Conservation (phyloP, 2,888 invertebrate species). For the Pilophorus perplexus region DNA sequence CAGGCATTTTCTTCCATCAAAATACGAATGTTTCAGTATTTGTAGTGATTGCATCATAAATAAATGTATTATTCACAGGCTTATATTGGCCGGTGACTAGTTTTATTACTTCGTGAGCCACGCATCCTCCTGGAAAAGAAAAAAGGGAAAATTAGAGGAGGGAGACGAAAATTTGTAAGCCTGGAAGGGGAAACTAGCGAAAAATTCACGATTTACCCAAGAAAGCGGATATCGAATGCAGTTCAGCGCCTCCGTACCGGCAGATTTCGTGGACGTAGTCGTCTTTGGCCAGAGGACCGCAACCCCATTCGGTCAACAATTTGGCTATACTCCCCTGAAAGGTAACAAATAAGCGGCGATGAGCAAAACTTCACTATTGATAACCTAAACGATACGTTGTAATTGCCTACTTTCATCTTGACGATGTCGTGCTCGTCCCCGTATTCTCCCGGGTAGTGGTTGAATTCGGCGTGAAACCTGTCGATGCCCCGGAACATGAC, state of each 20-base stretch:
- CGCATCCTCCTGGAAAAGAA: slow-evolving; percentile 69
- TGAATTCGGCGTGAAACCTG: slow-evolving; percentile 82
- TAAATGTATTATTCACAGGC: slow-evolving; percentile 90
- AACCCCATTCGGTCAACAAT: slow-evolving; percentile 81
- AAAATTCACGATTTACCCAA: slow-evolving; percentile 67
- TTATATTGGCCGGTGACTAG: slow-evolving; percentile 93
- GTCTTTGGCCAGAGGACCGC: slow-evolving; percentile 75
- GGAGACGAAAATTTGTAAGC: no score
- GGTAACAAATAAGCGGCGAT: slow-evolving; percentile 5
- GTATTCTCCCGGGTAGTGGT: slow-evolving; percentile 84
- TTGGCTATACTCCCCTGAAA: slow-evolving; percentile 61
- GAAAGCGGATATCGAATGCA: slow-evolving; percentile 91
- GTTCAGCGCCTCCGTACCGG: slow-evolving; percentile 89
- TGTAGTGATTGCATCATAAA: slow-evolving; percentile 91
- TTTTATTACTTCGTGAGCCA: slow-evolving; percentile 95
- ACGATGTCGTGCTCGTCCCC: slow-evolving; percentile 84
- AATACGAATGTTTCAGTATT: slow-evolving; percentile 78
- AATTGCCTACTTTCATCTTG: slow-evolving; percentile 66
- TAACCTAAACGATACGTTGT: slow-evolving; percentile 2
- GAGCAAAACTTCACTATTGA: not conserved
- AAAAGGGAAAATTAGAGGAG: no score
- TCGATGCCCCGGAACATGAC: slow-evolving; percentile 87
- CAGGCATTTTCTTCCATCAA: slow-evolving; percentile 52
- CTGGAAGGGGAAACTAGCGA: no score
- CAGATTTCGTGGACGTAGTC: slow-evolving; percentile 94